Conservation (phyloP, 2,113 vertebrate species). For the Toxotes chatareus region DNA sequence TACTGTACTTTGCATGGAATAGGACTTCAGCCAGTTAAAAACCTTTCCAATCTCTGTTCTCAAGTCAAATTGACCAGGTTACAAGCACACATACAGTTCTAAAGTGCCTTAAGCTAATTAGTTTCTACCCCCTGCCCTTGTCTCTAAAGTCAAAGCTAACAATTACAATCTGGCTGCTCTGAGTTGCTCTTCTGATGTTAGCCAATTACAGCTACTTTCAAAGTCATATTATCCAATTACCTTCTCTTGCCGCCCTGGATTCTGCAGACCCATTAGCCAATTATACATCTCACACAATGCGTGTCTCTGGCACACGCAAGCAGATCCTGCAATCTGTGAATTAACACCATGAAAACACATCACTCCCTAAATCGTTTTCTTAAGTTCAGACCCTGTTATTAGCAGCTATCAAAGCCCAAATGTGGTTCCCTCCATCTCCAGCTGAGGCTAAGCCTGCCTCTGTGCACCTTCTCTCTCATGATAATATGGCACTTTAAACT, state of each 20-base stretch:
- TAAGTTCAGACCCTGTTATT: slow-evolving; percentile 26
- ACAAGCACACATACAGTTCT: slow-evolving; percentile 41
- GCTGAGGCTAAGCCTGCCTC: neutral
- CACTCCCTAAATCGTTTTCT: slow-evolving; percentile 2
- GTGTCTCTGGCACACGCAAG: neutral
- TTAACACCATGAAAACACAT: slow-evolving; percentile 15
- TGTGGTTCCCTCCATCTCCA: slow-evolving; percentile 6
- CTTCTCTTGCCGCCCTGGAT: slow-evolving; percentile 28
- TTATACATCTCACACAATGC: slow-evolving; percentile 37
- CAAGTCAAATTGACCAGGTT: slow-evolving; percentile 51
- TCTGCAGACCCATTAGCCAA: slow-evolving; percentile 52
- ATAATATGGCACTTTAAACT: slow-evolving; percentile 39
- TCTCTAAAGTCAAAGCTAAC: slow-evolving; percentile 51
- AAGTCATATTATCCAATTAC: slow-evolving; percentile 63
- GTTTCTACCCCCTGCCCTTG: slow-evolving; percentile 31
- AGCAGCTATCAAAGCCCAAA: slow-evolving; percentile 39
- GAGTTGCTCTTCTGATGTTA: slow-evolving; percentile 48
- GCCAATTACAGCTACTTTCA: slow-evolving; percentile 65
- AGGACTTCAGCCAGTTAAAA: slow-evolving; percentile 58
- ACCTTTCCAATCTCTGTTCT: slow-evolving; percentile 47
- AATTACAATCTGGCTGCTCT: slow-evolving; percentile 39
- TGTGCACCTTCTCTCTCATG: slow-evolving; percentile 6
- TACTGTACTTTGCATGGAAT: slow-evolving; percentile 9
- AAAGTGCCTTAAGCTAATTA: slow-evolving; percentile 57
- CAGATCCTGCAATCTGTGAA: slow-evolving; percentile 4